Evolutionary conservation across 2,888 invertebrate genomes (phyloP).

Genomic region (Drosophila incognita): DNA sequence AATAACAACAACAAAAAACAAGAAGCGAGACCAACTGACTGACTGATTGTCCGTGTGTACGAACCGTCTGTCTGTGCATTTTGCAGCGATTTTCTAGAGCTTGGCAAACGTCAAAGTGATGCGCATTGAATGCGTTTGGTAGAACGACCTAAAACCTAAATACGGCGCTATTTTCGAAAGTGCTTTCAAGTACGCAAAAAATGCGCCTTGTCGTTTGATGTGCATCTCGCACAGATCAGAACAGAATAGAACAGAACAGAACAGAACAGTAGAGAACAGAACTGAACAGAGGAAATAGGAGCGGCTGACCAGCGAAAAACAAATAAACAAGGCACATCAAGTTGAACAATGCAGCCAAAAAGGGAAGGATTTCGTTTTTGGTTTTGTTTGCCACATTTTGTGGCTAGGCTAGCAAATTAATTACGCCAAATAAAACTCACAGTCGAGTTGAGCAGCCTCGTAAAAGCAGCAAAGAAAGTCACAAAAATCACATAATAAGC

Average conservation of each 20-base stretch:
- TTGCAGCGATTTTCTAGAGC: slow-evolving; percentile 53
- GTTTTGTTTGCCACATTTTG: slow-evolving; percentile 30
- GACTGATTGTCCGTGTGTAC: slow-evolving; percentile 33
- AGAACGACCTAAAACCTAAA: slow-evolving; percentile 76
- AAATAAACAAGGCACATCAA: slow-evolving; percentile 55
- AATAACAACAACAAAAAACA: not conserved
- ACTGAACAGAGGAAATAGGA: slow-evolving; percentile 11
- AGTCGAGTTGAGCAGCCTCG: slow-evolving; percentile 36
- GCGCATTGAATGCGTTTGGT: slow-evolving; percentile 68
- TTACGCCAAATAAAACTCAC: slow-evolving; percentile 49
- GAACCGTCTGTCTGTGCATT: slow-evolving; percentile 37
- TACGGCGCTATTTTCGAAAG: slow-evolving; percentile 73
- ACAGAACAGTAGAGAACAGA: not conserved
- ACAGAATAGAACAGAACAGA: slow-evolving; percentile 12
- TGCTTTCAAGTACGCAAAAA: slow-evolving; percentile 67
- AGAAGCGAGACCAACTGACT: slow-evolving; percentile 39
- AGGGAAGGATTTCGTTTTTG: slow-evolving; percentile 43
- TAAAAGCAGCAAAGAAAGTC: slow-evolving; percentile 49
- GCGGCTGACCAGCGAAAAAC: slow-evolving; percentile 43
- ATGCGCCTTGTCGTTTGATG: slow-evolving; percentile 67
- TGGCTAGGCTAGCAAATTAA: slow-evolving; percentile 58
- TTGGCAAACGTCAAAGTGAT: slow-evolving; percentile 72
- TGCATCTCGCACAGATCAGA: slow-evolving; percentile 38
- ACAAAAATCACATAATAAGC: slow-evolving; percentile 45
- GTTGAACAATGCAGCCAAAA: slow-evolving; percentile 52